Percentiles rank a stretch among this genome's conserved stretches.
Conservation (phyloP, 2,888 invertebrate genomes). For the Harpalus rufipes region DNA sequence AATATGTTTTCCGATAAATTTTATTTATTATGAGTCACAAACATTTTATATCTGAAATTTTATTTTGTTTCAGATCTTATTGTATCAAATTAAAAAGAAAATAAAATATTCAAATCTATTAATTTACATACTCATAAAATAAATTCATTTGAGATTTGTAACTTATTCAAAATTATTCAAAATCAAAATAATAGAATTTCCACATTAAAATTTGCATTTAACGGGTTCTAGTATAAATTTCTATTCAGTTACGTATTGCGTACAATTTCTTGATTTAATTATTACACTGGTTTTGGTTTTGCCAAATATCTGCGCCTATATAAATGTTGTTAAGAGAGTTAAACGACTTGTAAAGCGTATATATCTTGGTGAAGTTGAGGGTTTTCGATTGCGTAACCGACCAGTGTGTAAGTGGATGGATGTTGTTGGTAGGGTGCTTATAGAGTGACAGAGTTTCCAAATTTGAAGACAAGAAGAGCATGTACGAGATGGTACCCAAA, state of each 20-base stretch:
- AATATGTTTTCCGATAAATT: background rate
- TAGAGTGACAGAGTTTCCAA: too few species aligned
- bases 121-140: slow-evolving; percentile 46
- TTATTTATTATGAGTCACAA: background rate
- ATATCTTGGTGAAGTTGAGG: too few species aligned
- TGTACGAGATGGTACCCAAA: too few species aligned
- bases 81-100: background rate
- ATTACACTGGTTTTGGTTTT: background rate
- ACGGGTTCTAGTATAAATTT: slow-evolving; percentile 24
- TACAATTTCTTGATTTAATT: background rate
- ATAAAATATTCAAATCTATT: slow-evolving; percentile 30
- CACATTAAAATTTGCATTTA: slow-evolving; percentile 42
- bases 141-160: slow-evolving; percentile 43
- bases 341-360: too few species aligned
- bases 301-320: background rate
- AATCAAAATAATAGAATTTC: slow-evolving; percentile 48
- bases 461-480: too few species aligned
- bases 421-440: too few species aligned
- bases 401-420: too few species aligned
- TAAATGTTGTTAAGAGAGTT: too few species aligned
- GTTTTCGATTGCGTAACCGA: too few species aligned
- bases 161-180: slow-evolving; percentile 42
- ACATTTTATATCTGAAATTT: background rate
- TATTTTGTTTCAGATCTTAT: background rate
- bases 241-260: background rate